Evolutionary conservation across 2,888 invertebrate genomes (phyloP), one percentile per base, ranked within the genome.

Genomic region (Crossocerus cetratus): DNA sequence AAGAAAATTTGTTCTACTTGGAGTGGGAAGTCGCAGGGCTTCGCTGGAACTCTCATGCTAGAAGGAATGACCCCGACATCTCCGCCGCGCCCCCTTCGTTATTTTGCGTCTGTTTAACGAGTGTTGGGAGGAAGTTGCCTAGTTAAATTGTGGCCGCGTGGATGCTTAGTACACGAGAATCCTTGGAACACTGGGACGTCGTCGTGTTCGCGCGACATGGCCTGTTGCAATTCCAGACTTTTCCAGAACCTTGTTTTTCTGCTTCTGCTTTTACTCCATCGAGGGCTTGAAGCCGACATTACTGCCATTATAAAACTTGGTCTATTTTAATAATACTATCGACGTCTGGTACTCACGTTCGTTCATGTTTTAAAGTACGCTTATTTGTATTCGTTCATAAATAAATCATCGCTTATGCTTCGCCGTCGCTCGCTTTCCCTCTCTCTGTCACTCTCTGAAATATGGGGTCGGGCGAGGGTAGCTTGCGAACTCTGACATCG

Each of bases 141-240:
- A 70, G 80, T 66, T 77, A 77, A 79, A 79, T 79, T 81, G 32
- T 32, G 32, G 74, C 69, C 60, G 42, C 61, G 81, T 74, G 77
- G 78, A 81, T 77, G 74, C 71, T 74, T 59, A 67, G 61, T 77
- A 61, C 71, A 57, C 45, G 71, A 57, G 65, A 81, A 77, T 14
- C 81, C 77, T 74, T 74, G 63, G 81, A 65, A 79, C 74, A 81
- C 74, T 77, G 72, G 74, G 64, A n/a, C 32, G 81, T 79, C 71
- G 64, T 68, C 14, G 66, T 74, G 76, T 67, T 71, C 71, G 76
- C 49, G n/a, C 49, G 5, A 32, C 49, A n/a, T 2, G 49, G 16
- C 49, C 14, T 16, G 49, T 49, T 16, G 71, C 63, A 63, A 70
- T 67, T 66, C 43, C 64, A 49, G 64, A 76, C 58, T 67, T 76